phyloP scores from a whole-genome alignment of 2,888 invertebrate species.

The Monopis laevigella region DNA sequence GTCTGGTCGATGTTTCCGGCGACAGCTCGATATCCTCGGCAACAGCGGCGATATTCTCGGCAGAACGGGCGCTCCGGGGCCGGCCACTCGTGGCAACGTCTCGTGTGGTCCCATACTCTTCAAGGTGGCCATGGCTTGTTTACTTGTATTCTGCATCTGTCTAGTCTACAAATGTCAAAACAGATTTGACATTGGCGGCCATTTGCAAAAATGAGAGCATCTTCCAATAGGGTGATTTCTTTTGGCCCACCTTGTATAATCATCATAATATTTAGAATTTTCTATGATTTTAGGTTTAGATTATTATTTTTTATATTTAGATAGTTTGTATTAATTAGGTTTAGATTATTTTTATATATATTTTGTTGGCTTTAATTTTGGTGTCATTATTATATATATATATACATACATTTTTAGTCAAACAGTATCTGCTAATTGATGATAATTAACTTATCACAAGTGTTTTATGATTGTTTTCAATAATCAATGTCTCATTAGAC shows the following conservation, averaged over 20 bases:
- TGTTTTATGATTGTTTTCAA: too few relatives aligned
- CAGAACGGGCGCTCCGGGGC: conserved; percentile 9
- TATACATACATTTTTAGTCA: too few relatives aligned
- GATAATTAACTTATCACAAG: too few relatives aligned
- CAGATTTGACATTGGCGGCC: conserved; percentile 6
- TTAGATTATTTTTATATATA: too few relatives aligned
- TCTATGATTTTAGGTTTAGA: too few relatives aligned
- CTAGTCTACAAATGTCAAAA: conserved; percentile 10
- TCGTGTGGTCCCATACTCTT: neutral
- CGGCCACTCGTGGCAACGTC: conserved; percentile 2
- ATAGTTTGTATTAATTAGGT: too few relatives aligned
- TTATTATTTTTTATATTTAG: too few relatives aligned
- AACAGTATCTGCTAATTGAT: too few relatives aligned
- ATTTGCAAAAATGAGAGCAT: conserved; percentile 8
- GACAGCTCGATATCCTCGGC: neutral
- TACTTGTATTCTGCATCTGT: conserved; percentile 10
- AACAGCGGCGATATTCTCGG: conserved; percentile 15
- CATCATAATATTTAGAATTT: too few relatives aligned
- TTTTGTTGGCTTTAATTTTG: too few relatives aligned
- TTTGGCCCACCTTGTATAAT: conserved; percentile 12
- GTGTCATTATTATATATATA: too few relatives aligned
- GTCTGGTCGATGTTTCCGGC: neutral
- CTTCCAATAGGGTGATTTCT: conserved; percentile 8
- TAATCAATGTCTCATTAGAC: too few relatives aligned
- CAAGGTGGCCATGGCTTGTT: neutral